Percentiles rank a stretch among this genome's conserved stretches.
phyloP scores from a whole-genome alignment of 1,140 invertebrate species.

The Neelides sp. region DNA sequence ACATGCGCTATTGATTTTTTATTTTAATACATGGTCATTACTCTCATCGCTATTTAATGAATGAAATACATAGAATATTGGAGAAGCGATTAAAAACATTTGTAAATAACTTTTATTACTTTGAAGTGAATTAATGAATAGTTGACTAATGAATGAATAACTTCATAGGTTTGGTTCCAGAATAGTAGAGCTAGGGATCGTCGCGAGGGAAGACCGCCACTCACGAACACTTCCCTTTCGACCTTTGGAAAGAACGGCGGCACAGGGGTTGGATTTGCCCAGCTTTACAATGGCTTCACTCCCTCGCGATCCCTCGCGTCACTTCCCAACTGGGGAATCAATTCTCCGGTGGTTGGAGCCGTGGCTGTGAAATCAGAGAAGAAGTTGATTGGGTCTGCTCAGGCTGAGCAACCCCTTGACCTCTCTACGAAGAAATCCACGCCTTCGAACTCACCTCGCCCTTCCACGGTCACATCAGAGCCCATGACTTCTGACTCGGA shows the following conservation, averaged over 20 bases:
- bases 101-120: constrained; percentile 13
- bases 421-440: constrained; percentile 58
- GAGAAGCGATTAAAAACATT: background rate
- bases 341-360: constrained; percentile 7
- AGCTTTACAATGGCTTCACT: background rate
- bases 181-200: constrained; percentile 87
- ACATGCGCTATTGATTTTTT: constrained; percentile 5
- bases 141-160: no score
- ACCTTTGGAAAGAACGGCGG: background rate
- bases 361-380: background rate
- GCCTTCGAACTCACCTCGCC: constrained; percentile 46
- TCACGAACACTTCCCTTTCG: constrained; percentile 8
- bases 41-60: background rate
- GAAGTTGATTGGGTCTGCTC: background rate
- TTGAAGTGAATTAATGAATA: no score
- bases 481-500: constrained; percentile 22
- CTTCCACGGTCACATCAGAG: constrained; percentile 41
- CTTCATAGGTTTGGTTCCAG: constrained; percentile 74
- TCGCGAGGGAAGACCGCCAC: constrained; percentile 49
- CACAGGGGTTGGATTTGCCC: background rate
- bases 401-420: constrained; percentile 65
- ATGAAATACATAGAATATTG: background rate
- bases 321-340: constrained; percentile 32
- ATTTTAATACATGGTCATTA: background rate
- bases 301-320: constrained; percentile 17